Evolutionary conservation across 2,113 vertebrate genomes (phyloP).

Genomic region (Sus scrofa): T2T-Sscrofa CM000823.6:60714501-60715000

Average conservation of each 20-base stretch:
- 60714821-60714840: constrained; percentile 11
- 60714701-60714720: constrained; percentile 2
- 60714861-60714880: neutral
- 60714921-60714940: neutral
- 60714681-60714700: constrained; percentile 26
- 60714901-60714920: neutral
- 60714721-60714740: constrained; percentile 20
- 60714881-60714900: neutral
- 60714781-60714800: neutral
- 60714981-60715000: too few species aligned
- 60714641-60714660: neutral
- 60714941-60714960: too few species aligned
- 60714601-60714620: neutral
- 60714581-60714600: neutral
- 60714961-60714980: too few species aligned
- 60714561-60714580: neutral
- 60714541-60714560: neutral
- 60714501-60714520: neutral
- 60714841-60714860: neutral
- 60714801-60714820: neutral
- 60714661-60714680: neutral
- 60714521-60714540: neutral
- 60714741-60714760: constrained; percentile 49
- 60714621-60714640: neutral
- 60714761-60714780: constrained; percentile 33